Evolutionary conservation across 2,888 invertebrate species (phyloP), one percentile per base, ranked within the genome.

Genomic region (Pegoplata infirma): DNA sequence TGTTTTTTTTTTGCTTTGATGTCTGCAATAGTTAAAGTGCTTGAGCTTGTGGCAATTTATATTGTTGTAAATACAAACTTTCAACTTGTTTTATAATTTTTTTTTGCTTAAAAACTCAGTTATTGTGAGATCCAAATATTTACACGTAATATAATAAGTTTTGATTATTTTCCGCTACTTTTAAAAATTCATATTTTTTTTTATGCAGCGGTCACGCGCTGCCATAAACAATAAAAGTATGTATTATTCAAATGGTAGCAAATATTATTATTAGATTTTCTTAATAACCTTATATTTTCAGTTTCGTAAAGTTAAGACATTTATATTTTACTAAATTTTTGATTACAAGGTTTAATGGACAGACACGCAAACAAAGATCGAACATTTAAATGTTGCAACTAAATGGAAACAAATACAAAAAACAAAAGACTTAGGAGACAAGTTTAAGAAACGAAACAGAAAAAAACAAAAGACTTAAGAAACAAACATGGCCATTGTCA

Each of bases 61-160:
- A 61, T 67, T 66, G 44, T 36, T 59, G 49, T 55, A 49, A 28
- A 72, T 8, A 25, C 76, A 67, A 59, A 61, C 76, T 72, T 78
- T 69, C 78, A 74, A 74, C 67, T 68, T 75, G 75, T 56, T 75
- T 74, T 21, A 59, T 59, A 8, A 74, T 67, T 49, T 28, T 59
- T 17, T 32, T 28, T 40, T 47, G n/a, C n/a, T n/a, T n/a, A n/a
- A n/a, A n/a, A n/a, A n/a, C n/a, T 32, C 64, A 53, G 12, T 61
- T 56, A 53, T 61, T 55, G 16, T 53, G 21, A 55, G 72, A 47
- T 67, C 19, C 67, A 69, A 68, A 75, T 78, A 47, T 78, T 78
- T 78, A 44, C 78, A 78, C 74, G 69, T 75, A 64, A 68, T 59
- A 64, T 46, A 49, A 76, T 44, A 16, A 68, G 46, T 68, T 68